Evolutionary conservation across 2,113 vertebrate genomes (phyloP), one percentile per base, ranked within the genome.

Genomic region (Camelus bactrianus): DNA sequence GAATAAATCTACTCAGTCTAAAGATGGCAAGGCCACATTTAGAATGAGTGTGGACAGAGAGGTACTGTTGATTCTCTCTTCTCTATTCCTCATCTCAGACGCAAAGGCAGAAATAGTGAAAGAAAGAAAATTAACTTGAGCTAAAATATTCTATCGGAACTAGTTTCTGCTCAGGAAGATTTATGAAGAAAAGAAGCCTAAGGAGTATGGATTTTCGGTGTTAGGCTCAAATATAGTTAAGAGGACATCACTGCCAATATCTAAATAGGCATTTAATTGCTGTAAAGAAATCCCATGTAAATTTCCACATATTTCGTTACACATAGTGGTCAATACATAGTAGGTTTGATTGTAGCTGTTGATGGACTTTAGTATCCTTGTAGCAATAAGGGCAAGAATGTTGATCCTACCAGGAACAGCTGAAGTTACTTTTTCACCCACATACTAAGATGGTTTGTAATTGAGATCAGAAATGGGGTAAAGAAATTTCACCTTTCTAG

Each of bases 21-120:
- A 95, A 87, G 65, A 88, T 70, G 93, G 12, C 60, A 82, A 28
- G 75, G 13, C 75, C 93, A 64, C 90, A 0, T 96, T 97, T 97
- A 97, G 62, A 95, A 58, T 93, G 95, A 91, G 65, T 87, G 20
- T 92, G 64, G 95, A 73, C 81, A 32, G 20, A 46, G 28, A 86
- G 28, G 15, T 85, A 35, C 58, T 77, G 20, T 83, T 30, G 62
- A 56, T 77, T 67, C 19, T 94, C 24, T 91, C 56, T 30, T 88
- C 4, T 87, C 0, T 65, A 14, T 65, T 95, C 73, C 28, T 81
- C 82, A 85, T 93, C 35, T 50, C 20, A 92, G 83, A 87, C 89
- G 35, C 79, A 73, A 89, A 94, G 73, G 79, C 72, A 93, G 56
- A 90, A 89, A 81, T 70, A 88, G 56, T 65, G 38, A 88, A 91